Percentiles rank a stretch among this genome's conserved stretches.
These are phyloP conservation scores for Chironomus striatipennis DNA, from an alignment of 1,140 invertebrate species.

Conservation along the genomic window DNA sequence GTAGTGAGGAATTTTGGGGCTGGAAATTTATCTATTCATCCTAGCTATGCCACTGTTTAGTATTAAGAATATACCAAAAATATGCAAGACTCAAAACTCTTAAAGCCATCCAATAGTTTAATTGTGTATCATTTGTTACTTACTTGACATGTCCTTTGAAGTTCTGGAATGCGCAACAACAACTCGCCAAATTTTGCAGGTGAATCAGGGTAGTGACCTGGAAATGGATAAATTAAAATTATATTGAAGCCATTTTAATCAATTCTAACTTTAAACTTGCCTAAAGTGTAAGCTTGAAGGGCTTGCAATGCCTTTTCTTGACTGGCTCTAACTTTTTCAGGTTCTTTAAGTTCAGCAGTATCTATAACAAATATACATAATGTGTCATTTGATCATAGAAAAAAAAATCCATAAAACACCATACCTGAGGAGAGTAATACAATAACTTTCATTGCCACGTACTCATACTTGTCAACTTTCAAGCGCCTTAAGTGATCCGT, in stretches of 20 bases:
- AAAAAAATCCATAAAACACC: conserved; percentile 25
- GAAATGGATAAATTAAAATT: not conserved
- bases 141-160: conserved; percentile 88
- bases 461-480: conserved; percentile 92
- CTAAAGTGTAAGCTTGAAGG: conserved; percentile 81
- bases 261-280: too few species aligned
- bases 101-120: not conserved
- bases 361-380: conserved; percentile 45
- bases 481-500: conserved; percentile 84
- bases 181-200: conserved; percentile 93
- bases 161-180: conserved; percentile 83
- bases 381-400: not conserved
- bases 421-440: conserved; percentile 87
- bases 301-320: conserved; percentile 91
- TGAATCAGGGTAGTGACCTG: conserved; percentile 77
- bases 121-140: conserved; percentile 21
- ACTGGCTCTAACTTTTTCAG: conserved; percentile 81
- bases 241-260: too few species aligned
- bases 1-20: too few species aligned
- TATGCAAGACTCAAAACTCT: too few species aligned
- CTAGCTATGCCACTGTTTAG: too few species aligned
- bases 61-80: too few species aligned
- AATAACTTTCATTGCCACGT: conserved; percentile 92
- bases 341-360: conserved; percentile 82
- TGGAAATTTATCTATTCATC: too few species aligned